Conservation (phyloP, 2,888 invertebrate species). For the Strigamia crassipes region DNA sequence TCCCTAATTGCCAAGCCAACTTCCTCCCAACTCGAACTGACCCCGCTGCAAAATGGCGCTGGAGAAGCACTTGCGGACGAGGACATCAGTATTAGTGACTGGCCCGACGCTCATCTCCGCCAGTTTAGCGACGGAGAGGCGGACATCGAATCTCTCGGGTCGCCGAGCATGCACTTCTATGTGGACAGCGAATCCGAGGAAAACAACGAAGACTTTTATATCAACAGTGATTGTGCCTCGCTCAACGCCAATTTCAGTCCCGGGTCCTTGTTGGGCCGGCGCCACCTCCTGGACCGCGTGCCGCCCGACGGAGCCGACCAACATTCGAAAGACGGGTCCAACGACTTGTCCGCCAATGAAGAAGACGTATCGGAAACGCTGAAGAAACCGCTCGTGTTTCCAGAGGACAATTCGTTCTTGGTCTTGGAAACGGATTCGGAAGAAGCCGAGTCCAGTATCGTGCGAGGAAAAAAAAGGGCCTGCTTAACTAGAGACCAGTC, state of each 20-base stretch:
- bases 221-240: constrained; percentile 42
- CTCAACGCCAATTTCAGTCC: constrained; percentile 48
- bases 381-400: neutral
- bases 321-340: neutral
- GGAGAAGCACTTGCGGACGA: constrained; percentile 10
- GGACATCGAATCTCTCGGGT: constrained; percentile 35
- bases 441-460: neutral
- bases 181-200: neutral
- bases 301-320: constrained; percentile 47
- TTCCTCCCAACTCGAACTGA: neutral
- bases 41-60: neutral
- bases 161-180: neutral
- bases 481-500: constrained; percentile 53
- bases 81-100: neutral
- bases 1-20: neutral
- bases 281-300: neutral
- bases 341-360: neutral
- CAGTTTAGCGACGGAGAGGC: constrained; percentile 26
- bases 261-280: constrained; percentile 26
- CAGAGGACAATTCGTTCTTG: neutral
- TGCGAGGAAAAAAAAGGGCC: constrained; percentile 43
- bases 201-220: neutral
- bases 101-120: neutral
- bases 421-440: neutral
- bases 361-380: neutral